phyloP scores from a whole-genome alignment of 1,140 invertebrate species.

The Drosophila sulfurigaster region DNA sequence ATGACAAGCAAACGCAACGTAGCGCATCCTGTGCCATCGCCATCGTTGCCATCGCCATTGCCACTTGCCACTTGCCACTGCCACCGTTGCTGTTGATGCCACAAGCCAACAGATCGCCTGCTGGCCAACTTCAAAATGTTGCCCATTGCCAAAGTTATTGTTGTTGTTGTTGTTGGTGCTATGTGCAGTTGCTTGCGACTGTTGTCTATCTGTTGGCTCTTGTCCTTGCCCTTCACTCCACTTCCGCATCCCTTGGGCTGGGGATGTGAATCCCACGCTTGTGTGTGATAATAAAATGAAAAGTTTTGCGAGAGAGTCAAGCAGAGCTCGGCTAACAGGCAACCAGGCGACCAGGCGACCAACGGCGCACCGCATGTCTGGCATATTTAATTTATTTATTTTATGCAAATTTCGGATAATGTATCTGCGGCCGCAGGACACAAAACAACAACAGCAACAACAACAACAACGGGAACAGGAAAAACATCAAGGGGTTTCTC shows the following conservation, averaged over 20 bases:
- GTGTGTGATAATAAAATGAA: constrained; percentile 82
- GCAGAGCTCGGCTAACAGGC: constrained; percentile 21
- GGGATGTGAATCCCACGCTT: constrained; percentile 25
- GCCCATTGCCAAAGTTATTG: constrained; percentile 1
- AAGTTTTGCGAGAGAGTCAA: constrained; percentile 57
- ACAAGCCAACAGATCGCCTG: constrained; percentile 40
- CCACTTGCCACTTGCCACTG: constrained; percentile 40
- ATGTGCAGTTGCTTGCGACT: constrained; percentile 56
- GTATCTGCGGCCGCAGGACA: constrained; percentile 84
- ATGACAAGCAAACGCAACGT: constrained; percentile 83
- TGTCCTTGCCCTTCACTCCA: neutral
- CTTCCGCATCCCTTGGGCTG: constrained; percentile 19
- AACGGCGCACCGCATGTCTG: constrained; percentile 83
- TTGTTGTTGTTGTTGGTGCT: constrained; percentile 32
- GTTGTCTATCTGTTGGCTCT: constrained; percentile 45
- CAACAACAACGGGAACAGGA: constrained; percentile 48
- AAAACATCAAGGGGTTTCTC: constrained; percentile 73
- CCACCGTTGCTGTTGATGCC: constrained; percentile 21
- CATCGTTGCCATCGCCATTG: constrained; percentile 44
- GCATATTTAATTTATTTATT: constrained; percentile 85
- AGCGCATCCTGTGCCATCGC: constrained; percentile 70
- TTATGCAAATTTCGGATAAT: constrained; percentile 85
- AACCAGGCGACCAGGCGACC: constrained; percentile 56
- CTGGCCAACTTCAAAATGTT: constrained; percentile 66
- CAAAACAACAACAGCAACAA: constrained; percentile 67